phyloP scores from a whole-genome alignment of 2,113 vertebrate species.

The Monopterus albus region DNA sequence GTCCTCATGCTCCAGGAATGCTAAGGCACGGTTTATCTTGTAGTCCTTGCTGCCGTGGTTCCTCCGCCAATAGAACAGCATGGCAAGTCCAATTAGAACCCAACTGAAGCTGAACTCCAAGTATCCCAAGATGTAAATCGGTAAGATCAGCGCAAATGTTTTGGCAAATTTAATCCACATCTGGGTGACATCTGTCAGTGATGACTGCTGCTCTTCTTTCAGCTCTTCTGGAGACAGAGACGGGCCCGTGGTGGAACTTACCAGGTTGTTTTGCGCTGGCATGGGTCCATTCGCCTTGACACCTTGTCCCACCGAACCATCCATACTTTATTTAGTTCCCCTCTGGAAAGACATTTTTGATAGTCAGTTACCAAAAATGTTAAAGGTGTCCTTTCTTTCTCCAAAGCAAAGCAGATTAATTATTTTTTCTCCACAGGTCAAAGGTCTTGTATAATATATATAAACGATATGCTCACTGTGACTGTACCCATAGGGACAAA shows the following conservation, averaged over 20 bases:
- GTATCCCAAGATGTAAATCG: conserved; percentile 92
- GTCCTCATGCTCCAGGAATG: conserved; percentile 91
- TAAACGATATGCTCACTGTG: neutral
- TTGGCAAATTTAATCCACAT: conserved; percentile 90
- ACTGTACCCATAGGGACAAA: neutral
- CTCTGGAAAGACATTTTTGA: conserved; percentile 47
- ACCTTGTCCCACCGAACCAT: conserved; percentile 30
- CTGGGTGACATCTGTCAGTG: conserved; percentile 85
- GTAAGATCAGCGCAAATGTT: conserved; percentile 90
- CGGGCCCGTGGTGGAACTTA: neutral
- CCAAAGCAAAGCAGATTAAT: neutral
- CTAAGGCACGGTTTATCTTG: conserved; percentile 85
- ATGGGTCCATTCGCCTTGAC: conserved; percentile 51
- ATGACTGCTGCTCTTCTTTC: conserved; percentile 71
- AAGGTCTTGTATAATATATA: neutral
- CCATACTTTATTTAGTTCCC: conserved; percentile 67
- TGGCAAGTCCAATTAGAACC: conserved; percentile 89
- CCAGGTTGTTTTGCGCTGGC: neutral
- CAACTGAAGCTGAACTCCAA: conserved; percentile 96
- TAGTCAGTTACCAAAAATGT: conserved; percentile 1
- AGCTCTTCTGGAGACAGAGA: conserved; percentile 47
- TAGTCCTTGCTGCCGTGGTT: conserved; percentile 82
- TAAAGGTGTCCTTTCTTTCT: neutral
- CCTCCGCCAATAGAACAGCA: conserved; percentile 87
- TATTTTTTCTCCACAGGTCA: conserved; percentile 1